These are phyloP conservation scores for Mohoua ochrocephala DNA, from an alignment of 2,113 vertebrate species.

Conservation along the genomic window DNA sequence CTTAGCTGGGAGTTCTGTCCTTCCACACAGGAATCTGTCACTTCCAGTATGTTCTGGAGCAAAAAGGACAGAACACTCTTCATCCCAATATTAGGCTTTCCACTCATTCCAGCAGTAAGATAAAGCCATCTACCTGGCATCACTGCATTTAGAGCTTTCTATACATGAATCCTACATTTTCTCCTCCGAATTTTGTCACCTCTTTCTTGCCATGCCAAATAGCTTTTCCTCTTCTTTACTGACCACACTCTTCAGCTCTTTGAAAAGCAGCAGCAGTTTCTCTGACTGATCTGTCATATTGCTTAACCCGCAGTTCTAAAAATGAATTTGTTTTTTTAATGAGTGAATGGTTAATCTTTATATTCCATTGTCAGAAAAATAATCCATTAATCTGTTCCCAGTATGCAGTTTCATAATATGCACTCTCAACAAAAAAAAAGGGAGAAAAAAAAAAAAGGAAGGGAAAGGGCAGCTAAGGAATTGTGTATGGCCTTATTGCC, in stretches of 20 bases:
- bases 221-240: neutral
- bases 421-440: neutral
- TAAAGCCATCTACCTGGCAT: neutral
- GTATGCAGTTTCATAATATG: neutral
- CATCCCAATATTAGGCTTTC: neutral
- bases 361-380: neutral
- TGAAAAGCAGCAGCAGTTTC: neutral
- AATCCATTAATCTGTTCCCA: neutral
- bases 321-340: neutral
- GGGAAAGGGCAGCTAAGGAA: neutral
- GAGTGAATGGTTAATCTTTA: neutral
- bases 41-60: neutral
- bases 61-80: neutral
- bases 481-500: neutral
- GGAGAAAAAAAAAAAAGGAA: neutral
- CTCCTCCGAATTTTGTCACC: neutral
- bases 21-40: neutral
- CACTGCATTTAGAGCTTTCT: neutral
- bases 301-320: neutral
- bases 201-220: neutral
- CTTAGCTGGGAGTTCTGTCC: neutral
- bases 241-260: neutral
- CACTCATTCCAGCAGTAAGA: neutral
- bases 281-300: neutral
- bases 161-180: neutral